phyloP scores from a whole-genome alignment of 2,888 invertebrate genomes.

The Notocelia uddmanniana region DNA sequence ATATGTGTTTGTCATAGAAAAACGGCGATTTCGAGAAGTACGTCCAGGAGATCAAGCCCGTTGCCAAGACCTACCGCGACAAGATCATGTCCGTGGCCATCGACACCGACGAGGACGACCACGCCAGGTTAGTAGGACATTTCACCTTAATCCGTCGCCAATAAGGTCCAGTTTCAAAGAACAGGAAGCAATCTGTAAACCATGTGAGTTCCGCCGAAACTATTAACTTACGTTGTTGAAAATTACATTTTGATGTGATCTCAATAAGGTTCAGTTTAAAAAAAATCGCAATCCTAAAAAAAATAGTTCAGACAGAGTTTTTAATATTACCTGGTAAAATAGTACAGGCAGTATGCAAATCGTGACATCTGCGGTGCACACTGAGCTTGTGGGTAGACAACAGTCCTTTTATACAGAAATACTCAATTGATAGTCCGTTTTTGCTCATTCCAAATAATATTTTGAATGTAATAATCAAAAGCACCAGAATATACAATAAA shows the following conservation, averaged over 20 bases:
- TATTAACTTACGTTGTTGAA: background rate
- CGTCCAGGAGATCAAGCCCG: constrained; percentile 91
- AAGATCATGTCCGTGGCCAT: constrained; percentile 98
- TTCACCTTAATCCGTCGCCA: background rate
- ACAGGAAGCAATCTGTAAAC: too few relatives aligned
- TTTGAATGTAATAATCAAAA: too few relatives aligned
- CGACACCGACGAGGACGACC: constrained; percentile 97
- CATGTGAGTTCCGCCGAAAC: background rate
- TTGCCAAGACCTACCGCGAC: constrained; percentile 96
- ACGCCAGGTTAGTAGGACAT: constrained; percentile 85
- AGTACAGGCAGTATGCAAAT: background rate
- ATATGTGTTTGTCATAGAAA: constrained; percentile 76
- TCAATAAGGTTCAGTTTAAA: background rate
- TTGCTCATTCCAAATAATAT: too few relatives aligned
- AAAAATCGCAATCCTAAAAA: too few relatives aligned
- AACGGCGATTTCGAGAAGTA: constrained; percentile 93
- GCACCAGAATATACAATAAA: too few relatives aligned
- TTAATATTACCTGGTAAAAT: too few relatives aligned
- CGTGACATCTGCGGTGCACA: background rate
- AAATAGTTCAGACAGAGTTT: too few relatives aligned
- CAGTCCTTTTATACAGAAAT: too few relatives aligned
- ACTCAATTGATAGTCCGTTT: too few relatives aligned
- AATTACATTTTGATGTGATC: background rate
- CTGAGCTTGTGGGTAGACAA: background rate
- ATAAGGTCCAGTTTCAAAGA: background rate